Conservation (phyloP, 92 coral and sea anemone species). For the Virgularia gustaviana region DNA sequence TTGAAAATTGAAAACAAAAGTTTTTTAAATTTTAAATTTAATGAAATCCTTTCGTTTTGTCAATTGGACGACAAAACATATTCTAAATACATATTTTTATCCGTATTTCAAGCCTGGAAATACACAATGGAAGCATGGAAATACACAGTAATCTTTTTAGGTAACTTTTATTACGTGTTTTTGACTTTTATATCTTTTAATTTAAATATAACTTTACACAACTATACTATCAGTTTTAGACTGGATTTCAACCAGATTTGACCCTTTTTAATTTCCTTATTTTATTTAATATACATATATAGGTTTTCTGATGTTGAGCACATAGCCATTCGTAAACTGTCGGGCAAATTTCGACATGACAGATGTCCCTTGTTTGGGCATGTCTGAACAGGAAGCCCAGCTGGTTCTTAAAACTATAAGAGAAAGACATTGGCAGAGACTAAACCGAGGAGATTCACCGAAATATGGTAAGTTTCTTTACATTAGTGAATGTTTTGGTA, state of each 20-base stretch:
- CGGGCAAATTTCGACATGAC: not conserved
- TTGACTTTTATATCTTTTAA: no score
- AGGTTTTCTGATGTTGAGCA: no score
- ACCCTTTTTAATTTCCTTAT: no score
- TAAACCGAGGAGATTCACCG: not conserved
- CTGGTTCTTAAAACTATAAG: slow-evolving; percentile 66
- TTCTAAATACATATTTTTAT: not conserved
- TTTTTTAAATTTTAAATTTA: not conserved
- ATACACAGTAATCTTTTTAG: no score
- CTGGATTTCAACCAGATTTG: not conserved
- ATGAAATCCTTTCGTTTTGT: not conserved
- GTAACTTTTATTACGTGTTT: no score
- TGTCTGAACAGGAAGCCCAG: slow-evolving; percentile 54
- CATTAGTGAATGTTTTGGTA: not conserved
- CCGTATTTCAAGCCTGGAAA: not conserved
- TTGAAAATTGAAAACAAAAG: not conserved
- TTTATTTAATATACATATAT: no score
- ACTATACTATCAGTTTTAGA: no score
- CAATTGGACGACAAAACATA: not conserved
- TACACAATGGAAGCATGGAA: no score
- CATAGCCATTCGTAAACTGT: no score
- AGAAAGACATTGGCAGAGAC: slow-evolving; percentile 19
- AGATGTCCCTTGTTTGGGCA: not conserved
- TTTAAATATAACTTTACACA: no score
- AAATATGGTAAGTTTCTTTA: not conserved